Evolutionary conservation across 1,140 invertebrate genomes (phyloP).

Genomic region (Drosophila guanche): DNA sequence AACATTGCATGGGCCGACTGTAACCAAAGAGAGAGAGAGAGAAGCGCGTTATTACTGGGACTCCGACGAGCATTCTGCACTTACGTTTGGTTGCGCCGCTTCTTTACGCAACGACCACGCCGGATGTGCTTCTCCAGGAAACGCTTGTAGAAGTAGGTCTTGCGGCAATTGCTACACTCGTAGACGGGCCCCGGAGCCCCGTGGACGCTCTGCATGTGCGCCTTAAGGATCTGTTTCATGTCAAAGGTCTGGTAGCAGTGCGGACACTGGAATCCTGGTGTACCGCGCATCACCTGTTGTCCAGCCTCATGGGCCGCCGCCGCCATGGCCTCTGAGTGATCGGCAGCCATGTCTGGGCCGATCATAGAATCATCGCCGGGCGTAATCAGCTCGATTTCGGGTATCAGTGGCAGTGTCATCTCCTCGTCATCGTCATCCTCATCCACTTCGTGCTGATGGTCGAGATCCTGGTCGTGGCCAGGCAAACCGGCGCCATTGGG

Average conservation of each 20-base stretch:
- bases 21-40: neutral
- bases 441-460: slow-evolving; percentile 37
- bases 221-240: slow-evolving; percentile 80
- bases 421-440: slow-evolving; percentile 69
- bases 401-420: slow-evolving; percentile 74
- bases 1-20: slow-evolving; percentile 82
- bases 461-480: slow-evolving; percentile 33
- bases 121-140: slow-evolving; percentile 81
- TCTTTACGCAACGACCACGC: slow-evolving; percentile 81
- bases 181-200: slow-evolving; percentile 75
- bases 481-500: slow-evolving; percentile 45
- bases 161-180: slow-evolving; percentile 81
- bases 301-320: slow-evolving; percentile 11
- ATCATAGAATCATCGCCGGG: slow-evolving; percentile 62
- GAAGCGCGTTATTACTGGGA: too few relatives aligned
- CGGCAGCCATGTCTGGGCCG: slow-evolving; percentile 12
- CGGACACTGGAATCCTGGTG: slow-evolving; percentile 72
- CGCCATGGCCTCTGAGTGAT: slow-evolving; percentile 10
- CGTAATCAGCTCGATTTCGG: slow-evolving; percentile 78
- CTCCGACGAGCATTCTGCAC: neutral
- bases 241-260: slow-evolving; percentile 78
- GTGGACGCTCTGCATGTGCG: slow-evolving; percentile 81
- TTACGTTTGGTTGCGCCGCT: slow-evolving; percentile 81
- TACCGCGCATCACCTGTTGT: slow-evolving; percentile 5
- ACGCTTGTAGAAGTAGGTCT: slow-evolving; percentile 81